Base-by-base conservation (phyloP, 2,797 vertebrate species). In the Tinamus major region DNA sequence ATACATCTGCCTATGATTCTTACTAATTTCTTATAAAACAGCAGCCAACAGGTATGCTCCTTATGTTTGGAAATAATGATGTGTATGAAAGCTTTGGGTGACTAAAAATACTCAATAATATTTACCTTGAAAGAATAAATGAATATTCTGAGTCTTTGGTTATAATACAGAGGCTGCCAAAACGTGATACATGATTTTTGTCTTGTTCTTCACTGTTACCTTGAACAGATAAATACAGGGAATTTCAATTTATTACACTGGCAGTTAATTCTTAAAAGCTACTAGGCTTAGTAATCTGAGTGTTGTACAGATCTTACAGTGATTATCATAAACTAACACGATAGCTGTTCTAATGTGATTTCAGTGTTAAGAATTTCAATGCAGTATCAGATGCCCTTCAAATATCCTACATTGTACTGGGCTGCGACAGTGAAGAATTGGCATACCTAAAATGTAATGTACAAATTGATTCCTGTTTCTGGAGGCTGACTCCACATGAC, bases 171-270 rank as follows among this genome's bases (percentile, higher is more conserved):
- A 55, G 51, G 9, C 64, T 83, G 21, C n/a, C 35, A 48, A 79
- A 85, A 76, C 35, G 15, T 0, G 1, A 16, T 20, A 0, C 14
- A 10, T 17, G 5, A n/a, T n/a, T 23, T 63, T 74, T 63, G 29
- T 21, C 23, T 46, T 19, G 3, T 89, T 74, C 12, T 65, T 89
- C 44, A 72, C 8, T 79, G 49, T 82, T 82, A 65, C 16, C 33
- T 42, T 79, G 63, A 81, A 21, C 39, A 75, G 70, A 59, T 44
- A 85, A 90, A 74, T 49, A 29, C n/a, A 65, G 20, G 3, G 12
- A 65, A 44, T 90, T 92, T 79, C 31, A 53, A 63, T 79, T 65
- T 72, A 69, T 51, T 33, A 23, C 5, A 49, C 23, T 75, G 10
- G 27, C 5, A 33, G 13, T 62, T 88, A 49, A 26, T 71, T 85